These are phyloP conservation scores for Neopipo cinnamomea DNA, from an alignment of 2,113 vertebrate genomes.

Conservation along the genomic window DNA sequence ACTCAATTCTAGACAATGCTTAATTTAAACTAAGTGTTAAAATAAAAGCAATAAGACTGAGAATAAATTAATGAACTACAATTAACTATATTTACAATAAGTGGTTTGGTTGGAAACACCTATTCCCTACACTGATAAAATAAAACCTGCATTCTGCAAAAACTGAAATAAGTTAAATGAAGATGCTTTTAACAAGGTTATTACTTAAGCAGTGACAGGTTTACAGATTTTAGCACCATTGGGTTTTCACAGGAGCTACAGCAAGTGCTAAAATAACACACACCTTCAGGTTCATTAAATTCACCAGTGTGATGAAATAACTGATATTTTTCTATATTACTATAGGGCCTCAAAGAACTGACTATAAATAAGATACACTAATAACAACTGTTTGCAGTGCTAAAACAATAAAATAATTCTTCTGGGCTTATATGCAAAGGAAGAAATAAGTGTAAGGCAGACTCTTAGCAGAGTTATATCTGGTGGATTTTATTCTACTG, in stretches of 20 bases:
- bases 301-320: conserved; percentile 81
- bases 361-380: conserved; percentile 79
- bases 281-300: conserved; percentile 92
- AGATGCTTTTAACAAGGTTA: conserved; percentile 86
- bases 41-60: conserved; percentile 77
- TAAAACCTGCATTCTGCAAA: conserved; percentile 75
- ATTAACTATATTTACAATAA: conserved; percentile 82
- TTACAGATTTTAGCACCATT: conserved; percentile 89
- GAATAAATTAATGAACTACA: conserved; percentile 80
- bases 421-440: conserved; percentile 69
- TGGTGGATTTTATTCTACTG: conserved; percentile 50
- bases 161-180: conserved; percentile 83
- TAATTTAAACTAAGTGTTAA: conserved; percentile 78
- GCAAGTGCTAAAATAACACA: conserved; percentile 93
- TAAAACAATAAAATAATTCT: conserved; percentile 78
- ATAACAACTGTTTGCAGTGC: conserved; percentile 76
- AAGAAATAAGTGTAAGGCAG: conserved; percentile 60
- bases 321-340: conserved; percentile 81
- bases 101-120: conserved; percentile 74
- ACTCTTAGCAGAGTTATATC: conserved; percentile 22
- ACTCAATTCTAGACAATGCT: conserved; percentile 71
- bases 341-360: conserved; percentile 74
- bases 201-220: conserved; percentile 86
- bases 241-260: conserved; percentile 82
- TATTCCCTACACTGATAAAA: conserved; percentile 75